Evolutionary conservation across 1,140 invertebrate species (phyloP), one percentile per base, ranked within the genome.

Genomic region (Steinernema feltiae): DNA sequence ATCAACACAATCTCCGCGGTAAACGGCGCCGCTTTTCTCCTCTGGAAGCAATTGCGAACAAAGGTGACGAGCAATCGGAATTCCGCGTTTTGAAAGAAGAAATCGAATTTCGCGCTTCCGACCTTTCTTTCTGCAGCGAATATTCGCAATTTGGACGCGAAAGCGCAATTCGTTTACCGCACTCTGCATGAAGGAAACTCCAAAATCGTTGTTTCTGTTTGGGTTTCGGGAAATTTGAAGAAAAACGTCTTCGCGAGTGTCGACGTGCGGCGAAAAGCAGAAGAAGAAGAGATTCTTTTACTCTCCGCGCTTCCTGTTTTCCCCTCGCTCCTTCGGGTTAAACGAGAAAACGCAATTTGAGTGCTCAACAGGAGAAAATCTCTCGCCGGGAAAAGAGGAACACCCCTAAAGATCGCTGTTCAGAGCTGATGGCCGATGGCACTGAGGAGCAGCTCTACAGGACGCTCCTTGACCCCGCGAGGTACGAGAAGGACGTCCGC

Each of bases 401-500:
- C 41, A 46, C n/a, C n/a, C 41, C n/a, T 46, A 46, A 70, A 21
- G 69, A 71, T 41, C 31, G 27, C 41, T 21, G 77, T 84, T 35
- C 27, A 84, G 82, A 81, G 73, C 32, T 63, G 31, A 76, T 75
- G 30, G 83, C 80, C 2, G 80, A 82, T 69, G 70, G 80, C 27
- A 83, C 81, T 24, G 84, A 85, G 75, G 84, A 85, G 53, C 70
- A 69, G 7, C 78, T 85, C n/a, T 85, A 86, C 72, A 71, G 76
- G 53, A 80, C 70, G 15, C 72, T 85, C 12, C 76, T 86, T 0
- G 76, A 85, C 48, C 82, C 81, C 30, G 32, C 72, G 30, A 30
- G 71, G 30, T 86, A 85, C 48, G 84, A 85, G 71, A 82, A 84
- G 70, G 75, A 85, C 74, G 79, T 84, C n/a, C 77, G 84, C 0